Base-by-base conservation (phyloP, 1,140 invertebrate genomes). In the Drosophila burlai region DNA sequence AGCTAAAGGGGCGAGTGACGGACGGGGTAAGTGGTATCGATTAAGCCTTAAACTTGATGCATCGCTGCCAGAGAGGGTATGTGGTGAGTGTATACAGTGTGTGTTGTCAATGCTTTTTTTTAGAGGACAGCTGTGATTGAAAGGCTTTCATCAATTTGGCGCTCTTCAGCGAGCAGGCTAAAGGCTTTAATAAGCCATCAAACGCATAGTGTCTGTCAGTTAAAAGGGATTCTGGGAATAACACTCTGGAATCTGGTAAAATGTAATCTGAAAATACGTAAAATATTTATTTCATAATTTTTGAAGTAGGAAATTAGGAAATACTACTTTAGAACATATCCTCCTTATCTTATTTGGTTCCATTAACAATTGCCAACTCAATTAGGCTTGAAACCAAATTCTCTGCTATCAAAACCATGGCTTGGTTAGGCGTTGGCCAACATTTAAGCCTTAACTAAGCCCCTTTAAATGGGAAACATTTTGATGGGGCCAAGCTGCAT, bases 21-120 rank as follows among this genome's bases (percentile, higher is more conserved):
- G 55, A 52, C 9, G 62, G 73, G 83, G 67, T 84, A 84, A 89
- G 84, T 83, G 74, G 85, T 83, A 89, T 84, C 84, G 84, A 89
- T 89, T 90, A 89, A 89, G 84, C 81, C 74, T 84, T 90, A 89
- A 89, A 84, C 83, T 79, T 64, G 76, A 72, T 63, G 58, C 65
- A 75, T 64, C 40, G 72, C 57, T 26, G 59, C 46, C 76, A 66
- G 36, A 40, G 36, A 57, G 54, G 54, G 21, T 57, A 40, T 57
- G 21, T n/a, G 24, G 21, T 15, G 45, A 45, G 46, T 58, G 55
- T 42, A 26, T 13, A 18, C 13, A 18, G 46, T 63, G 55, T 66
- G 42, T 67, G 63, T 76, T 55, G 75, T 67, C 75, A 71, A 40
- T 75, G 75, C 52, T 42, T 78, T 73, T 55, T 21, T 57, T 11